Conservation (phyloP, 2,113 vertebrate genomes). For the Apeltes quadracus region DNA sequence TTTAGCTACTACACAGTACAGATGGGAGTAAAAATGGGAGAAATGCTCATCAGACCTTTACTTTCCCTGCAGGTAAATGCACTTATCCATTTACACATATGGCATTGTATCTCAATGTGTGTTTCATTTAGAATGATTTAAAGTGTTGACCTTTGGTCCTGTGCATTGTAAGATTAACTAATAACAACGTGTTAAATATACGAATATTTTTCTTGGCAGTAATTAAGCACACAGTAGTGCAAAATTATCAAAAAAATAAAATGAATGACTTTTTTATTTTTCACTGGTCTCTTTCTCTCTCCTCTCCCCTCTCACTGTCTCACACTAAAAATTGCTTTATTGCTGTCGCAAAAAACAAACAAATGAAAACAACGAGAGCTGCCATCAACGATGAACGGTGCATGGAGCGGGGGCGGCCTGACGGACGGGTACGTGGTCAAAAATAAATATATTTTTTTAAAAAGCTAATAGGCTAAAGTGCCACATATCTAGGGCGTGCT, state of each 20-base stretch:
- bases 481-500: no score
- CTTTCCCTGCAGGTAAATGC: constrained; percentile 34
- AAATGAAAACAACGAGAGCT: no score
- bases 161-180: constrained; percentile 75
- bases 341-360: background rate
- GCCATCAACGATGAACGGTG: no score
- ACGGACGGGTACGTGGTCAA: no score
- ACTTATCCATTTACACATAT: constrained; percentile 29
- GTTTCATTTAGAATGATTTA: constrained; percentile 70
- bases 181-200: constrained; percentile 76
- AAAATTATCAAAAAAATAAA: constrained; percentile 64
- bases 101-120: constrained; percentile 52
- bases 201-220: constrained; percentile 60
- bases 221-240: constrained; percentile 70
- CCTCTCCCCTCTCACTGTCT: constrained; percentile 13
- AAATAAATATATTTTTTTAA: no score
- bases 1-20: background rate
- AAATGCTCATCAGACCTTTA: constrained; percentile 2
- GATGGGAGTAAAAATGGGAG: background rate
- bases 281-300: constrained; percentile 27
- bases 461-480: no score
- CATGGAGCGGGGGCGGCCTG: no score
- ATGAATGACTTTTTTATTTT: constrained; percentile 33
- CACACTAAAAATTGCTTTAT: background rate
- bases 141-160: constrained; percentile 69